Conservation (phyloP, 2,113 vertebrate species). For the Microcebus murinus region DNA sequence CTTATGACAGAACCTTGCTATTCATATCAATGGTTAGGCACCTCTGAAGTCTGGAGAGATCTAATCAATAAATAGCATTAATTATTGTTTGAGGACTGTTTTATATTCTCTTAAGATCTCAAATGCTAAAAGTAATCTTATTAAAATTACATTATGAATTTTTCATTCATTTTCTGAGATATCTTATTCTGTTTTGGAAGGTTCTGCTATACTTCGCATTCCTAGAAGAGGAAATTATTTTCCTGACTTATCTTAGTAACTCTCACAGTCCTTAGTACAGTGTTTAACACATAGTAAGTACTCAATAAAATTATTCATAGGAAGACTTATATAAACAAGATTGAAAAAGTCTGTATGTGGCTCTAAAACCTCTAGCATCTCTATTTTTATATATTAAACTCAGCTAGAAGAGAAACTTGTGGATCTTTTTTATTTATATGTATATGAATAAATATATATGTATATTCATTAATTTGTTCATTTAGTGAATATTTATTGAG, state of each 20-base stretch:
- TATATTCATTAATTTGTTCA: background rate
- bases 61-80: background rate
- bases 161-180: background rate
- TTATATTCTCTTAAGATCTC: background rate
- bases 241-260: background rate
- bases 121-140: background rate
- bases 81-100: background rate
- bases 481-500: background rate
- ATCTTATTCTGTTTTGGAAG: background rate
- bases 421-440: background rate
- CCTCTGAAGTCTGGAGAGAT: background rate
- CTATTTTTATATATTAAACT: constrained; percentile 3
- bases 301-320: background rate
- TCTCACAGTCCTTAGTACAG: background rate
- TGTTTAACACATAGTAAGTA: background rate
- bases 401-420: background rate
- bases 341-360: background rate
- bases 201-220: background rate
- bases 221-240: background rate
- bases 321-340: background rate
- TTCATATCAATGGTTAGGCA: background rate
- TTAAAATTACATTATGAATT: background rate
- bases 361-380: background rate
- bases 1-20: background rate
- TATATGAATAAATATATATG: no score